Evolutionary conservation across 2,113 vertebrate genomes (phyloP).

Genomic region (Lutjanus erythropterus): DNA sequence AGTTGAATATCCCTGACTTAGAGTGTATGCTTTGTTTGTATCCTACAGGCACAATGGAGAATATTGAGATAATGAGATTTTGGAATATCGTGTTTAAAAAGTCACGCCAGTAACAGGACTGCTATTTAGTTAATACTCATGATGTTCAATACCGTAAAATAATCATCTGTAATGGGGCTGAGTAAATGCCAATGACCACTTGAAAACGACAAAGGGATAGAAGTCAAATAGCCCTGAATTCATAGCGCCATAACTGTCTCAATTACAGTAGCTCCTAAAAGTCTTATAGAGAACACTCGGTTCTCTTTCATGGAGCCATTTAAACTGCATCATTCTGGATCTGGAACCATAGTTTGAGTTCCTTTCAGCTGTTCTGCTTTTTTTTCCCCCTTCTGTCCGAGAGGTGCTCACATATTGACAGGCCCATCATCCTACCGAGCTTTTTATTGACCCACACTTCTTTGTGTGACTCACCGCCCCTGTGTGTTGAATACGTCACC

Average conservation of each 20-base stretch:
- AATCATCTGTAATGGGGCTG: conserved; percentile 47
- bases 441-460: conserved; percentile 51
- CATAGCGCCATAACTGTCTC: not conserved
- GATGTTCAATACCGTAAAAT: conserved; percentile 44
- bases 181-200: conserved; percentile 50
- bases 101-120: conserved; percentile 24
- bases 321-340: conserved; percentile 35
- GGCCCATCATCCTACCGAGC: conserved; percentile 41
- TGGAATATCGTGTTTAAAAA: conserved; percentile 35
- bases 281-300: not conserved
- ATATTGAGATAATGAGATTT: conserved; percentile 30
- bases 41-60: not conserved
- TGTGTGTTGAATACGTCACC: not conserved
- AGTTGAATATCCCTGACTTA: no score
- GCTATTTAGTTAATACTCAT: conserved; percentile 46
- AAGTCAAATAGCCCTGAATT: conserved; percentile 34
- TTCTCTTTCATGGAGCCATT: conserved; percentile 21
- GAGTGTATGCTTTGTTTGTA: not conserved
- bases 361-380: conserved; percentile 29
- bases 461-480: conserved; percentile 25
- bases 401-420: conserved; percentile 54
- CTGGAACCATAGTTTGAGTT: not conserved
- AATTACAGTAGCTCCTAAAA: conserved; percentile 39
- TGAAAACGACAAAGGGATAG: conserved; percentile 43
- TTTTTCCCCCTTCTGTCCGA: not conserved